phyloP scores from a whole-genome alignment of 2,113 vertebrate species.

The Oenanthe oenanthe region DNA sequence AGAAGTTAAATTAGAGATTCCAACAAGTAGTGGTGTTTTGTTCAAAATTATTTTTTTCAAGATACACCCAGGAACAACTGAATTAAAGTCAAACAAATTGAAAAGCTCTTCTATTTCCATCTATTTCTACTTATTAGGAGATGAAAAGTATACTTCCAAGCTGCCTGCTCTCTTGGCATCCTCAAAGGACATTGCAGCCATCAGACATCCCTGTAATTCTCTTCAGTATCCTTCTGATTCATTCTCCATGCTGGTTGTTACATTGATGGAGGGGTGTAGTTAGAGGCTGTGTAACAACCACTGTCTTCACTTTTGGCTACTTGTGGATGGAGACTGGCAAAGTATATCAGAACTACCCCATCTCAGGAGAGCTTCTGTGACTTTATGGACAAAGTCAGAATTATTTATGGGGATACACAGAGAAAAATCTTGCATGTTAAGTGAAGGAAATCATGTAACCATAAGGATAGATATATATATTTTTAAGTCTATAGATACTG shows the following conservation, averaged over 20 bases:
- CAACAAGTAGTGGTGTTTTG: not conserved
- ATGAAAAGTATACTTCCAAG: not conserved
- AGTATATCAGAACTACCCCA: not conserved
- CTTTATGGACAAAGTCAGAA: not conserved
- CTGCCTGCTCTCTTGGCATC: not conserved
- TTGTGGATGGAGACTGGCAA: not conserved
- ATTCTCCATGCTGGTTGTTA: not conserved
- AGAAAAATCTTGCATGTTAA: not conserved
- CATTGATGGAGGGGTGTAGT: not conserved
- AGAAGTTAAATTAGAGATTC: not conserved
- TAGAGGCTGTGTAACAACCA: not conserved
- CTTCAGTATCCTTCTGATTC: rapidly evolving
- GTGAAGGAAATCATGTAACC: not conserved
- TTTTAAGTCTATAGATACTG: not conserved
- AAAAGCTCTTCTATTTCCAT: not conserved
- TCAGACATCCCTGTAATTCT: not conserved
- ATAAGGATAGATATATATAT: not conserved
- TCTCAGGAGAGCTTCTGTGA: not conserved
- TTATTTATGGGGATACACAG: not conserved
- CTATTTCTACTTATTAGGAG: not conserved
- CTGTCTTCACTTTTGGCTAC: not conserved
- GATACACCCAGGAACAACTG: not conserved
- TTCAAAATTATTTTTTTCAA: not conserved
- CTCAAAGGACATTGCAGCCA: not conserved
- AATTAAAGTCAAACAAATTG: not conserved